These are phyloP conservation scores for Xiphophorus maculatus DNA, from an alignment of 2,113 vertebrate species.

Conservation along the genomic window DNA sequence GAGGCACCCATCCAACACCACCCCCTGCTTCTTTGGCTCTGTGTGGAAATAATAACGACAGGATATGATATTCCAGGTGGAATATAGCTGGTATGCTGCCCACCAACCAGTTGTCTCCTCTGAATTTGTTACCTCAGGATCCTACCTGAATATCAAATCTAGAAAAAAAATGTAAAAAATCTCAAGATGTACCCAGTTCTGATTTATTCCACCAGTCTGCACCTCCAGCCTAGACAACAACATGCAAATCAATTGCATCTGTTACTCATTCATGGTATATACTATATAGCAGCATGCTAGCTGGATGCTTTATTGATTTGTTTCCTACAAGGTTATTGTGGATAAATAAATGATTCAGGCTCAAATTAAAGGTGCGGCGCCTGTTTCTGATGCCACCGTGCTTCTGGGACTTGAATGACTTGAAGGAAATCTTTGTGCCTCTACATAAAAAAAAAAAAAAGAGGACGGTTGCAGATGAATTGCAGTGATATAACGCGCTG, in stretches of 20 bases:
- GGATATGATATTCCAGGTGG: slow-evolving; percentile 70
- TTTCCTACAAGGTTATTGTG: slow-evolving; percentile 34
- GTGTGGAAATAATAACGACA: slow-evolving; percentile 13
- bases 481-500: slow-evolving; percentile 19
- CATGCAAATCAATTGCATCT: slow-evolving; percentile 54
- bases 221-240: slow-evolving; percentile 44
- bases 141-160: slow-evolving; percentile 68
- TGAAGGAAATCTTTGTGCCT: slow-evolving; percentile 10
- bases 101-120: slow-evolving; percentile 74
- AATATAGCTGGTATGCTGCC: slow-evolving; percentile 62
- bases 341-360: slow-evolving; percentile 62
- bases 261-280: slow-evolving; percentile 22
- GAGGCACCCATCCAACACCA: neutral
- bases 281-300: slow-evolving; percentile 7
- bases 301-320: slow-evolving; percentile 51
- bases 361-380: slow-evolving; percentile 51
- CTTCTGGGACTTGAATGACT: slow-evolving; percentile 34
- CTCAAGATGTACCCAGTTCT: slow-evolving; percentile 50
- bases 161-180: neutral
- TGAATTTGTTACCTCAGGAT: slow-evolving; percentile 74
- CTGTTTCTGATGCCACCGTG: slow-evolving; percentile 16
- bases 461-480: slow-evolving; percentile 15
- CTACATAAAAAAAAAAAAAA: slow-evolving; percentile 1
- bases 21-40: neutral
- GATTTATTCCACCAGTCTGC: slow-evolving; percentile 61